Conservation (phyloP, 2,888 invertebrate species). For the Bedellia somnulentella region DNA sequence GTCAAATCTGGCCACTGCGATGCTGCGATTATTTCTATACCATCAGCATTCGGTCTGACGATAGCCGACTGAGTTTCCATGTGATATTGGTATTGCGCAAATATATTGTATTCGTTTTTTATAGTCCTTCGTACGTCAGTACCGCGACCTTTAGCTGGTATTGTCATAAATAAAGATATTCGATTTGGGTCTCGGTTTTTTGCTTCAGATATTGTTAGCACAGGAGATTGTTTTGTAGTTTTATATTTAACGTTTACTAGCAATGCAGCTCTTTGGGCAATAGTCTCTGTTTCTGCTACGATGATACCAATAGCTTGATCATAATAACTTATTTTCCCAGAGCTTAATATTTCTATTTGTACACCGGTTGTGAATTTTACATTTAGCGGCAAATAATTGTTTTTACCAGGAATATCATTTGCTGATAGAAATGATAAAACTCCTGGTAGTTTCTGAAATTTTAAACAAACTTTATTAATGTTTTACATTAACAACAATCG, state of each 20-base stretch:
- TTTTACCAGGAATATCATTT: slow-evolving; percentile 70
- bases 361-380: slow-evolving; percentile 11
- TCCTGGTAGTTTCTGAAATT: slow-evolving; percentile 63
- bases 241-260: slow-evolving; percentile 61
- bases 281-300: slow-evolving; percentile 58
- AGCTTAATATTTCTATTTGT: slow-evolving; percentile 51
- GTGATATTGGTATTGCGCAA: slow-evolving; percentile 67
- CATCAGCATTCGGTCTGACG: slow-evolving; percentile 67
- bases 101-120: slow-evolving; percentile 57
- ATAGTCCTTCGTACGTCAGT: slow-evolving; percentile 43
- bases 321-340: slow-evolving; percentile 60
- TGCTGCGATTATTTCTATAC: slow-evolving; percentile 61
- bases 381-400: slow-evolving; percentile 45
- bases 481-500: no score
- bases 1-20: slow-evolving; percentile 61
- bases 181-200: slow-evolving; percentile 22
- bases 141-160: slow-evolving; percentile 29
- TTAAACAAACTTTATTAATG: no score
- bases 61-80: slow-evolving; percentile 68
- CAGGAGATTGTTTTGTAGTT: slow-evolving; percentile 27
- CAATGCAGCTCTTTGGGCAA: slow-evolving; percentile 61
- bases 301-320: slow-evolving; percentile 72
- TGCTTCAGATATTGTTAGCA: slow-evolving; percentile 25
- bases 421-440: slow-evolving; percentile 66
- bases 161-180: slow-evolving; percentile 16